Conservation (phyloP, 1,140 invertebrate species). For the Euborellia annulipes region DNA sequence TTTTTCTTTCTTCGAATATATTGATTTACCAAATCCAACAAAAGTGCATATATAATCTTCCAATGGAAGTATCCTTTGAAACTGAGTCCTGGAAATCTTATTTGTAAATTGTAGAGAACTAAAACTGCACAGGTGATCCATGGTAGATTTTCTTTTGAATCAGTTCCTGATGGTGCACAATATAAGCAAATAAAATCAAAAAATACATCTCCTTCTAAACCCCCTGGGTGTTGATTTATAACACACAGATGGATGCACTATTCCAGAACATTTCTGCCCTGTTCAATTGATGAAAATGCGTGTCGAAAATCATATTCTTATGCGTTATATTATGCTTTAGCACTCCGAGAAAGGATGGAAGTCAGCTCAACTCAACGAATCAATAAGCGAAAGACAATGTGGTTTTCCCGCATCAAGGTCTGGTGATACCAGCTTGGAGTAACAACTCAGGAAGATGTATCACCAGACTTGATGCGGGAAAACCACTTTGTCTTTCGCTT, state of each 20-base stretch:
- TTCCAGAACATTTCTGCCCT: slow-evolving; percentile 32
- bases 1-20: slow-evolving; percentile 54
- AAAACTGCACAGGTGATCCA: slow-evolving; percentile 47
- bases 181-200: slow-evolving; percentile 50
- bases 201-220: slow-evolving; percentile 58
- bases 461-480: too few species aligned
- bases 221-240: slow-evolving; percentile 39
- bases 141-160: slow-evolving; percentile 43
- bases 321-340: too few species aligned
- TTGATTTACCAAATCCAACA: slow-evolving; percentile 40
- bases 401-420: too few species aligned
- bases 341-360: too few species aligned
- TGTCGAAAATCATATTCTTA: too few species aligned
- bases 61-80: slow-evolving; percentile 57
- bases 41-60: slow-evolving; percentile 50
- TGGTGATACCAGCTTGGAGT: too few species aligned
- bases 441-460: too few species aligned
- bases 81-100: slow-evolving; percentile 44
- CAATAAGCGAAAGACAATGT: too few species aligned
- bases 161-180: slow-evolving; percentile 37
- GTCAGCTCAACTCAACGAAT: too few species aligned
- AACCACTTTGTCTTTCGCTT: too few species aligned
- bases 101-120: slow-evolving; percentile 44
- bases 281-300: too few species aligned
- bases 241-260: slow-evolving; percentile 46